These are phyloP conservation scores for Lasioglossum marginatum DNA, from an alignment of 2,888 invertebrate species.

Conservation along the genomic window DNA sequence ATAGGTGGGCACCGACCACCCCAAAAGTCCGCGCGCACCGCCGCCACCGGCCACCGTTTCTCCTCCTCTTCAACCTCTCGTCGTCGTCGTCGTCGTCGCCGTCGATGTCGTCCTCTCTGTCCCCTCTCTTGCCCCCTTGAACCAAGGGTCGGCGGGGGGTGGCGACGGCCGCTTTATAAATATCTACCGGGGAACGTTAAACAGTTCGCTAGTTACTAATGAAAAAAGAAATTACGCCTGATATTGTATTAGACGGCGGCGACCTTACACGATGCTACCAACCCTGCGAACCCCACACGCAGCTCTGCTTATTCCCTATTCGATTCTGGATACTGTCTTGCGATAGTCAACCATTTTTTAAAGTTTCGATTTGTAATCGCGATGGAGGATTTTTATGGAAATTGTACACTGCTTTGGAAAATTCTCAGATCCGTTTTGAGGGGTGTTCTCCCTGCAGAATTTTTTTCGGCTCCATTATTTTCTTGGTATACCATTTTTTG, in stretches of 20 bases:
- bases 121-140: conserved; percentile 48
- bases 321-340: not conserved
- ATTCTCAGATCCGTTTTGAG: not conserved
- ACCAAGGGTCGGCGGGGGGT: conserved; percentile 64
- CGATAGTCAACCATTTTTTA: not conserved
- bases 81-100: conserved; percentile 22
- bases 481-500: not conserved
- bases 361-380: not conserved
- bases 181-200: conserved; percentile 78
- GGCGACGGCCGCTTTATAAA: conserved; percentile 78
- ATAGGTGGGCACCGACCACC: conserved; percentile 79
- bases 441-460: not conserved
- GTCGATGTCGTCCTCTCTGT: conserved; percentile 22
- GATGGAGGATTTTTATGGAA: not conserved
- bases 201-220: conserved; percentile 75
- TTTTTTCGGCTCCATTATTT: not conserved
- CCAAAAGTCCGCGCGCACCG: conserved; percentile 74
- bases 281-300: not conserved
- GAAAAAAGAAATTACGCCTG: conserved; percentile 67
- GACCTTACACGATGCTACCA: conserved; percentile 19
- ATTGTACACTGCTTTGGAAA: not conserved
- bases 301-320: not conserved
- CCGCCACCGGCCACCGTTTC: conserved; percentile 52
- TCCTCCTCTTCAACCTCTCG: conserved; percentile 33
- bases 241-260: conserved; percentile 52